Base-by-base conservation (phyloP, 92 coral and sea anemone species). In the Epizoanthus ramosus region DNA sequence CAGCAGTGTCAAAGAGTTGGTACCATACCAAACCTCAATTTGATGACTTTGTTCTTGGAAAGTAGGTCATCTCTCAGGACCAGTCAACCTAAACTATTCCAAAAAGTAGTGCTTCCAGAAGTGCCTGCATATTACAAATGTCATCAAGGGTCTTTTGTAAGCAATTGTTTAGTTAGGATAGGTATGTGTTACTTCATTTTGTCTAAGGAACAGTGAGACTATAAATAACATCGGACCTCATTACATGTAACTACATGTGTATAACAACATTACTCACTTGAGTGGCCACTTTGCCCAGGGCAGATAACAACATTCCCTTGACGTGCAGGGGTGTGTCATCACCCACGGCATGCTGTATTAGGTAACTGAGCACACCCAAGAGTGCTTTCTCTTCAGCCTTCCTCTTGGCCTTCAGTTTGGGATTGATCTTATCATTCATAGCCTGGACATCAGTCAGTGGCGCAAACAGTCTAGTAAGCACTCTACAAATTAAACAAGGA, bases 261-360 rank as follows among this genome's bases (percentile, higher is more conserved):
- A 23, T 71, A 3, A 73, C 79, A 70, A 8, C 3, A 3, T 70
- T 7, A 79, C 89, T 41, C 66, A 94, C 98, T 95, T 93, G 90
- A 9, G 93, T 88, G 9, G 83, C 92, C 31, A 92, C 87, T 61
- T 85, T 86, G 53, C 86, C 65, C 54, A 93, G 80, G 17, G 90
- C 79, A 4, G 87, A 65, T 68, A 94, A 79, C 43, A 95, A 74
- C 17, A 53, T 75, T 45, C 87, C 89, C 73, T 86, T 84, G 59
- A 90, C 88, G 54, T 86, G 65, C 37, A 84, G 79, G 33, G 98
- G 98, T 17, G 98, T 90, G 73, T 91, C 93, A 3, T 74, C 33
- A 8, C 90, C 41, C 28, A 90, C 83, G 7, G 92, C 71, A 70
- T 90, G 94, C 23, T 88, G 67, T 59, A 89, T 60, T 8, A 93